Percentiles rank a stretch among this genome's conserved stretches.
Conservation (phyloP, 2,888 invertebrate genomes). For the Heliconius hortense region DNA sequence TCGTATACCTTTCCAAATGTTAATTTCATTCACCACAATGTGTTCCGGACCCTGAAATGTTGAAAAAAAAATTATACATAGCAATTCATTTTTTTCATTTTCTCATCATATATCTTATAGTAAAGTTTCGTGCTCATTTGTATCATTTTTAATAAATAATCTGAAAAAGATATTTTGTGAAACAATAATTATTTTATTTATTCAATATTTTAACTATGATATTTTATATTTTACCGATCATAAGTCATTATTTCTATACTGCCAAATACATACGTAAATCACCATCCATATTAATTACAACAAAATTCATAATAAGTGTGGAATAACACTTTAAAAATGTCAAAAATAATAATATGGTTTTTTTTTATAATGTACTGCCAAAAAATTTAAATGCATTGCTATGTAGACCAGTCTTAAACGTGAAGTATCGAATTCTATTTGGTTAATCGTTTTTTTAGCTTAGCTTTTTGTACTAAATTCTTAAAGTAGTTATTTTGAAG, state of each 20-base stretch:
- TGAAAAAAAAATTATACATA: neutral
- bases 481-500: neutral
- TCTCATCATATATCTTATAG: neutral
- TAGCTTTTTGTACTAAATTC: neutral
- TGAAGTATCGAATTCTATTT: neutral
- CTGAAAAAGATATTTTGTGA: neutral
- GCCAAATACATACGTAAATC: neutral
- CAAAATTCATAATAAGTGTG: no score
- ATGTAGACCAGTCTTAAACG: neutral
- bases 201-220: neutral
- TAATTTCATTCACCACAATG: conserved; percentile 56
- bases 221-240: neutral
- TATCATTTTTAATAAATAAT: neutral
- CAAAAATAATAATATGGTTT: no score
- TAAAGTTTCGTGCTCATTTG: neutral
- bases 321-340: no score
- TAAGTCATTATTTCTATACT: neutral
- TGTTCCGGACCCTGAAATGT: conserved; percentile 55
- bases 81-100: conserved; percentile 1
- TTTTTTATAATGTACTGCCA: neutral
- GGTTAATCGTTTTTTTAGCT: neutral
- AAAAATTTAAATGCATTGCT: neutral
- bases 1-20: conserved; percentile 36
- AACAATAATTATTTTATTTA: neutral
- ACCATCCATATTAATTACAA: no score